phyloP scores from a whole-genome alignment of 2,797 vertebrate species.

The Phalloptychus januarius region DNA sequence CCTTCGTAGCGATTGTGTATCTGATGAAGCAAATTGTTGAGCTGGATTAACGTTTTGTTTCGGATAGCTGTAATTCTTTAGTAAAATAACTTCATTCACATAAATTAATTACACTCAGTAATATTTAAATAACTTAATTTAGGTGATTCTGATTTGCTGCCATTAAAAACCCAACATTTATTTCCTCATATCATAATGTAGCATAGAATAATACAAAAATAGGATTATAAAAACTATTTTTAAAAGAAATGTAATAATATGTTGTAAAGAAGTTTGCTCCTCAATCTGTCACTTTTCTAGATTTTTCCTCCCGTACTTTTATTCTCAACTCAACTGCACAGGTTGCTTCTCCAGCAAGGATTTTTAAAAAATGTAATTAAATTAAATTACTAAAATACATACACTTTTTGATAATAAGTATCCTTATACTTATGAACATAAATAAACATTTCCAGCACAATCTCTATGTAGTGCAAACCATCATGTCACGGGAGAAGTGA shows the following conservation, averaged over 20 bases:
- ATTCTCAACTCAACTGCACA: background rate
- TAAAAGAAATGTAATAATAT: background rate
- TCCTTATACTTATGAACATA: background rate
- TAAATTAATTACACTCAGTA: background rate
- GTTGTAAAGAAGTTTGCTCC: background rate
- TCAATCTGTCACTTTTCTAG: background rate
- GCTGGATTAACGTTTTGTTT: background rate
- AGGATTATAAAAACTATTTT: background rate
- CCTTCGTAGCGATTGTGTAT: slow-evolving; percentile 98
- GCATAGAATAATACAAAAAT: background rate
- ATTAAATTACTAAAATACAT: background rate
- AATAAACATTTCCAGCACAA: background rate
- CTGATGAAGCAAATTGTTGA: slow-evolving; percentile 68
- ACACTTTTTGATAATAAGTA: background rate
- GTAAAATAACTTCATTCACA: background rate
- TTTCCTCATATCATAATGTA: background rate
- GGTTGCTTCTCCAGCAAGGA: background rate
- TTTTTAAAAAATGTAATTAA: background rate
- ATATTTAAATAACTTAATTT: background rate
- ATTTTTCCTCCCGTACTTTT: background rate
- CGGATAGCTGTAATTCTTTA: background rate
- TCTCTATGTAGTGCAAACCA: background rate
- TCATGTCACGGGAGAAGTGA: background rate
- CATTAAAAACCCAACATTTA: background rate
- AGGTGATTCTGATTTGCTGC: background rate